A percentile compares a stretch with the other conserved stretches of the same genome.
Evolutionary conservation across 1,140 invertebrate genomes (phyloP).

Genomic region (Liolophura sinensis): DNA sequence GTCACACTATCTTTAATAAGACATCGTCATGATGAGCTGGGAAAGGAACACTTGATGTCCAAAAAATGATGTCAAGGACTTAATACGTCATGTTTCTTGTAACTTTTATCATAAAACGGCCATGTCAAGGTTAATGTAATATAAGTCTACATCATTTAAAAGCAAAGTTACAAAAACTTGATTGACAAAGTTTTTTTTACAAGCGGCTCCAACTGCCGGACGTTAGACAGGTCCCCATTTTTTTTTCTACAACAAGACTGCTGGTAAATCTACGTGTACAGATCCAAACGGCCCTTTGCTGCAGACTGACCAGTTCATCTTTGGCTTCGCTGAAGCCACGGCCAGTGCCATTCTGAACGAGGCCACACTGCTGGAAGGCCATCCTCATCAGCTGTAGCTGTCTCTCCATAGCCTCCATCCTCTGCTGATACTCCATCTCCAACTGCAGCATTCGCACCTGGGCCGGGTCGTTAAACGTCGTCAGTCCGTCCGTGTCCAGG

Average conservation of each 20-base stretch:
- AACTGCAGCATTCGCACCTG: slow-evolving; percentile 80
- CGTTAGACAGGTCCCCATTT: background rate
- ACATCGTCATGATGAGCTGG: no score
- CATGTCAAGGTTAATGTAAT: no score
- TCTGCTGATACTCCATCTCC: slow-evolving; percentile 73
- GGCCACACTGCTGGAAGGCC: slow-evolving; percentile 74
- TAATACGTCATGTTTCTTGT: no score
- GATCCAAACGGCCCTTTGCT: background rate
- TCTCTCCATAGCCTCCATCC: slow-evolving; percentile 70
- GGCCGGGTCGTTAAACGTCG: slow-evolving; percentile 75
- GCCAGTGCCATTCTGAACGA: slow-evolving; percentile 40
- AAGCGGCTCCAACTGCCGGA: background rate
- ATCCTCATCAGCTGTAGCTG: slow-evolving; percentile 73
- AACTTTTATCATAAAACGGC: no score
- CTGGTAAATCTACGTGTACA: background rate
- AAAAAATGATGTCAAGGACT: no score
- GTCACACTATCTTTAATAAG: no score
- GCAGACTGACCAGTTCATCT: slow-evolving; percentile 21
- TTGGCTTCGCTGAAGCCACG: slow-evolving; percentile 24
- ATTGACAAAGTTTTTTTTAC: no score
- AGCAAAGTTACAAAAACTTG: no score
- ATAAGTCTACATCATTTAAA: no score
- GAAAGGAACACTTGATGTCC: no score
- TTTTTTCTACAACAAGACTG: background rate
- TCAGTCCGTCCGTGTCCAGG: slow-evolving; percentile 77